Conservation (phyloP, 1,140 invertebrate genomes). For the Ceratosolen fusciceps region DNA sequence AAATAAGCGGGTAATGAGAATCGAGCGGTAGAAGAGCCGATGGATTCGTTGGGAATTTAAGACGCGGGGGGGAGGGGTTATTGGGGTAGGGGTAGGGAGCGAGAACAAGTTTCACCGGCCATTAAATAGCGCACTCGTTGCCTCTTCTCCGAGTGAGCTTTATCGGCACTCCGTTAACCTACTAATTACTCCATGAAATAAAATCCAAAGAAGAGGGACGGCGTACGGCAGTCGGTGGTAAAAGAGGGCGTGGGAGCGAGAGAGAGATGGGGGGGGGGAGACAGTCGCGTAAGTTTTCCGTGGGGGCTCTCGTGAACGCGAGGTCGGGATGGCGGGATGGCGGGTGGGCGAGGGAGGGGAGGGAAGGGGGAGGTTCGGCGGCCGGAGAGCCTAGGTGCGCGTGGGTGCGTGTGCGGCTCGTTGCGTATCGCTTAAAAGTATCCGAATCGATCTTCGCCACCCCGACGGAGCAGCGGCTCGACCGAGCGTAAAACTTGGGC, state of each 20-base stretch:
- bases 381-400: no score
- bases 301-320: no score
- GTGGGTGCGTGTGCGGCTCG: background rate
- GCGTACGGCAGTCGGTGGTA: background rate
- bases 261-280: background rate
- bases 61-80: no score
- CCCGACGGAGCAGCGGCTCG: background rate
- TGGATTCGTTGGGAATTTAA: constrained; percentile 1
- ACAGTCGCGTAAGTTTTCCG: constrained; percentile 1
- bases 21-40: background rate
- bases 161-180: constrained; percentile 33
- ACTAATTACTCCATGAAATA: constrained; percentile 33
- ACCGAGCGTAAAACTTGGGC: constrained; percentile 27
- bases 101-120: constrained; percentile 26
- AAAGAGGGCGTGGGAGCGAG: background rate
- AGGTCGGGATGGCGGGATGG: no score
- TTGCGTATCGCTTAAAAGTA: constrained; percentile 31
- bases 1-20: background rate
- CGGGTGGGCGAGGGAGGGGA: no score
- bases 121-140: constrained; percentile 30
- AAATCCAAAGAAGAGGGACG: constrained; percentile 15
- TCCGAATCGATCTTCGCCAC: constrained; percentile 25
- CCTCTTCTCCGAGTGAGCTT: background rate
- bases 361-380: no score
- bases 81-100: no score